Evolutionary conservation across 2,113 vertebrate species (phyloP), one percentile per base, ranked within the genome.

Genomic region (Thalassarche chlororhynchos): DNA sequence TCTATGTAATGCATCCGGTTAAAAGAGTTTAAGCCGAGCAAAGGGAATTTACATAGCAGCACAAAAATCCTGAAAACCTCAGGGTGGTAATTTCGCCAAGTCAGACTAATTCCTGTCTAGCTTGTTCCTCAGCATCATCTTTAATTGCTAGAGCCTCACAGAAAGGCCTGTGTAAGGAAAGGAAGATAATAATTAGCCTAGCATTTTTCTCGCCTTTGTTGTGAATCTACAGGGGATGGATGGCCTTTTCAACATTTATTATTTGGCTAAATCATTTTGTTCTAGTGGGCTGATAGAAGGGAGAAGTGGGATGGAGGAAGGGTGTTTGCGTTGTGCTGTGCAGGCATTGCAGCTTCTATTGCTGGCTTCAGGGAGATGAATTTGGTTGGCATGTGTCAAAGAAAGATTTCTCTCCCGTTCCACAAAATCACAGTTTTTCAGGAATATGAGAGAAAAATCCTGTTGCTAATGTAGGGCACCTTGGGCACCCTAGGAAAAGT

Each of bases 201-300:
- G 51, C 25, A 25, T 91, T 89, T 91, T 93, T 76, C 86, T 76
- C 0, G 3, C 57, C 15, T 9, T 80, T 95, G 62, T 83, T 87
- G 69, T 75, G 74, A 90, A 81, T 36, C 81, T 74, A 81, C 60
- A 66, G 81, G 55, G 85, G 68, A 29, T 40, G 85, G 68, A 29
- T 40, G 23, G 28, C 51, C 42, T 87, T 79, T 78, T 51, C 61
- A 52, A 52, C 36, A 40, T 66, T 54, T 68, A 34, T 75, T 87
- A 74, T 77, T 93, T 82, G 70, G 36, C 58, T 64, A 71, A 91
- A 70, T 94, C 10, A 38, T 78, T 94, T 84, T 85, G 38, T 91
- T 93, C 55, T 31, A 12, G n/a, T 40, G 80, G 54, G 23, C 12
- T 64, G 66, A 8, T 14, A 19, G 75, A 40, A 85, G 23, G 34